Base-by-base conservation (phyloP, 1,140 invertebrate genomes). In the Achatina immaculata region DNA sequence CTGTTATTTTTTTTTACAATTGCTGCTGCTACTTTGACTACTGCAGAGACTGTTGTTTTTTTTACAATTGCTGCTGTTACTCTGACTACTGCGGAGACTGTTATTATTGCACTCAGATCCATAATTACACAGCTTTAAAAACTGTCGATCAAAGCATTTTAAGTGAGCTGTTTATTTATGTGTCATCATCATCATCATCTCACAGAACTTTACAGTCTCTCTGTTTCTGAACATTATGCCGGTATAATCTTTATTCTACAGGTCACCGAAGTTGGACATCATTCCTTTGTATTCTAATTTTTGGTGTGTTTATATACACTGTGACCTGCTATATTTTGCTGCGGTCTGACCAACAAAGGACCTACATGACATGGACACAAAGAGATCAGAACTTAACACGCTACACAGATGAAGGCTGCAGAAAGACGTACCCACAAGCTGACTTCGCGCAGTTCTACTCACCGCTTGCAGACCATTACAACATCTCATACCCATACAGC, bases 401-500 rank as follows among this genome's bases (percentile, higher is more conserved):
- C 4, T 28, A 31, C 0, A 62, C 2, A 31, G n/a, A 62, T 34
- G 6, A 6, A 2, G 4, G n/a, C 19, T 62, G 16, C 16, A 62
- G 16, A 2, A 62, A 28, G 9, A 28, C n/a, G 31, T 28, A 21
- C 6, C 6, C 58, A 62, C 16, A 4, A 2, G n/a, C 16, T 62
- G 58, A 62, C 9, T 34, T 31, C 58, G 31, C 9, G 6, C 1
- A 62, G 1, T 1, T 34, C 6, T 62, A 31, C 28, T 31, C 31
- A 6, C 4, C 58, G 4, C 7, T 71, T 6, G 9, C 0, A 1
- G 4, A n/a, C 38, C 42, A 42, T 2, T 7, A 24, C 42, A 51
- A 73, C 19, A 48, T 68, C 42, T 76, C 74, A 3, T 58, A 38
- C 55, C 9, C 74, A 6, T 76, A 76, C 55, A 1, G 40, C 68